These are phyloP conservation scores for Venustaconcha ellipsiformis DNA, from an alignment of 1,140 invertebrate species.

Conservation along the genomic window DNA sequence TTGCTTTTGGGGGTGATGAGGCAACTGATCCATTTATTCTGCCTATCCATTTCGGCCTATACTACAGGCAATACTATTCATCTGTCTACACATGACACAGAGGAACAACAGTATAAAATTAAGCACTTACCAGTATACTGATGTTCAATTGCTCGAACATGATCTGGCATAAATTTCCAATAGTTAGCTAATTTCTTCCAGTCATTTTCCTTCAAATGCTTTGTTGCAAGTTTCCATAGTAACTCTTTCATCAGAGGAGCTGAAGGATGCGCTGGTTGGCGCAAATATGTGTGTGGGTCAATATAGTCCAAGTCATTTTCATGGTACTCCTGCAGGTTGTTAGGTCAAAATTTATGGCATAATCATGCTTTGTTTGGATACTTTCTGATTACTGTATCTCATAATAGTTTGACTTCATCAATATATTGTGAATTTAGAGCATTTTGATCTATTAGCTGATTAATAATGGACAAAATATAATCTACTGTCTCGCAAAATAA, in stretches of 20 bases:
- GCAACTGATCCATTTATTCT: background rate
- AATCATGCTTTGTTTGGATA: too few species aligned
- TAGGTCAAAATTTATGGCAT: background rate
- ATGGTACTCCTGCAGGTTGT: slow-evolving; percentile 49
- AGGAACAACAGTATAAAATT: too few species aligned
- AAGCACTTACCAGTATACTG: slow-evolving; percentile 77
- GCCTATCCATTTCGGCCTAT: background rate
- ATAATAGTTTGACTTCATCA: background rate
- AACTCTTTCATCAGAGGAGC: slow-evolving; percentile 69
- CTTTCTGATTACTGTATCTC: background rate
- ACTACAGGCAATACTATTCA: background rate
- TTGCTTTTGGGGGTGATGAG: too few species aligned
- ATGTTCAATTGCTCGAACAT: slow-evolving; percentile 81
- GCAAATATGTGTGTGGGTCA: slow-evolving; percentile 54
- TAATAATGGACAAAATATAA: too few species aligned
- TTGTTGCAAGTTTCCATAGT: slow-evolving; percentile 78
- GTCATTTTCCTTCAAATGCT: slow-evolving; percentile 76
- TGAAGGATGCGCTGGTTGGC: slow-evolving; percentile 53
- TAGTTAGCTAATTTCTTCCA: slow-evolving; percentile 80
- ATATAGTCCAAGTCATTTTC: slow-evolving; percentile 57
- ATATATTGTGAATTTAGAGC: too few species aligned
- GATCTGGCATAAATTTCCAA: slow-evolving; percentile 81
- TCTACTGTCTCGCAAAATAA: too few species aligned
- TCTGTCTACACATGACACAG: too few species aligned
- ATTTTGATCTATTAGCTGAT: too few species aligned